A percentile compares a stretch with the other conserved stretches of the same genome.
These are phyloP conservation scores for Drosophila histrio DNA, from an alignment of 2,888 invertebrate genomes.

Conservation along the genomic window DNA sequence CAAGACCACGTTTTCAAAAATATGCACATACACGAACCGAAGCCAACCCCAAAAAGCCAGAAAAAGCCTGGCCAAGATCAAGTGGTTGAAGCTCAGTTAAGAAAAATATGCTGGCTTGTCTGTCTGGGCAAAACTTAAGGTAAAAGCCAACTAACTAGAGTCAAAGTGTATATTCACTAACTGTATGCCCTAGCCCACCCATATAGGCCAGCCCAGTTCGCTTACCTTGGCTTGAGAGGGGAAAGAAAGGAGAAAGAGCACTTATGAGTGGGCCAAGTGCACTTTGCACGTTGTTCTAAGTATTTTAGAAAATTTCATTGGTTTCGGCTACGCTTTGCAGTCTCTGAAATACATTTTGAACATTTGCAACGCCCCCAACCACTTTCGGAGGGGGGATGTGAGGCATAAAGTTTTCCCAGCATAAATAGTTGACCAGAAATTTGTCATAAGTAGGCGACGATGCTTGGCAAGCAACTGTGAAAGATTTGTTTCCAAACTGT, in stretches of 20 bases:
- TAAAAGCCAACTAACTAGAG: constrained; percentile 72
- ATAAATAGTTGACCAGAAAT: constrained; percentile 68
- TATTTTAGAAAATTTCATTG: constrained; percentile 76
- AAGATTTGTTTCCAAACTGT: constrained; percentile 58
- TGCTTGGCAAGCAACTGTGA: constrained; percentile 62
- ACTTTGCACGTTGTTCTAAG: constrained; percentile 75
- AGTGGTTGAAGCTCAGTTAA: constrained; percentile 48
- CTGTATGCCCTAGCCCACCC: constrained; percentile 27
- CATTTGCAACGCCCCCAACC: constrained; percentile 21
- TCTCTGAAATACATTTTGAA: constrained; percentile 65
- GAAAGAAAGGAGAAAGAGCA: background rate
- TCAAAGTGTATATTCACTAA: constrained; percentile 50
- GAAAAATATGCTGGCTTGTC: constrained; percentile 63
- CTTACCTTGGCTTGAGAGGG: background rate
- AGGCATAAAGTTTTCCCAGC: constrained; percentile 52
- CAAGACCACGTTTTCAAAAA: constrained; percentile 31
- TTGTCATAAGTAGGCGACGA: constrained; percentile 60
- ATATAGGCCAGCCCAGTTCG: background rate
- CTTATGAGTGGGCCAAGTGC: constrained; percentile 65
- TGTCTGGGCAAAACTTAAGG: constrained; percentile 49
- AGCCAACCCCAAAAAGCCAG: constrained; percentile 14
- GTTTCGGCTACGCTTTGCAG: constrained; percentile 71
- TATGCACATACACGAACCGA: constrained; percentile 51
- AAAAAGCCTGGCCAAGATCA: constrained; percentile 39
- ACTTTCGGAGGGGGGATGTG: background rate